phyloP scores from a whole-genome alignment of 2,113 vertebrate genomes.

The Hemiscyllium ocellatum region DNA sequence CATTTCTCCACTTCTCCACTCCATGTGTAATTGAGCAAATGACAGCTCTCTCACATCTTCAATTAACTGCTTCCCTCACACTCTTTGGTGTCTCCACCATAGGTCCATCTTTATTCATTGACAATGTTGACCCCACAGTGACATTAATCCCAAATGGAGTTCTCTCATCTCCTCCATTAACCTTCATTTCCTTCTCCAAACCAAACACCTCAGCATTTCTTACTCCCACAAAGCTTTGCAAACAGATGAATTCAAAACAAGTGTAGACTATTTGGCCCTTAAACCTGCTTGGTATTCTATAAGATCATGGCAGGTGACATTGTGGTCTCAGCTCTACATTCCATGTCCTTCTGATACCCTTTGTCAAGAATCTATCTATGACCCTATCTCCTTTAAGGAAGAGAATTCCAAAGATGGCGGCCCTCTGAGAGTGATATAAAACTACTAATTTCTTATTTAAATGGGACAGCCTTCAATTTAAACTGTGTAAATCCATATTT shows the following conservation, averaged over 20 bases:
- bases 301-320: no score
- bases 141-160: neutral
- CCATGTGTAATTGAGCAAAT: neutral
- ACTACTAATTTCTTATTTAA: no score
- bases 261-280: no score
- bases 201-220: neutral
- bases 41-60: neutral
- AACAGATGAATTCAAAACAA: no score
- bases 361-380: no score
- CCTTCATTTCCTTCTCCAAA: neutral
- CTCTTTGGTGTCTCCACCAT: neutral
- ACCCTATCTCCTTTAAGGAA: no score
- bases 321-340: no score
- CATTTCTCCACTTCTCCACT: neutral
- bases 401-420: no score
- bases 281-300: no score
- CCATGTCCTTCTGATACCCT: no score
- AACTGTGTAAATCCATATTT: neutral
- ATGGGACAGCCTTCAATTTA: no score
- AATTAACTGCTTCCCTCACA: neutral
- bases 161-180: neutral
- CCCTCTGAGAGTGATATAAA: no score
- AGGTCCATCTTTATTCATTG: neutral
- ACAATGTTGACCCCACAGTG: neutral
- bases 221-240: neutral